Conservation (phyloP, 1,140 invertebrate species). For the Drosophila nebulosa region DNA sequence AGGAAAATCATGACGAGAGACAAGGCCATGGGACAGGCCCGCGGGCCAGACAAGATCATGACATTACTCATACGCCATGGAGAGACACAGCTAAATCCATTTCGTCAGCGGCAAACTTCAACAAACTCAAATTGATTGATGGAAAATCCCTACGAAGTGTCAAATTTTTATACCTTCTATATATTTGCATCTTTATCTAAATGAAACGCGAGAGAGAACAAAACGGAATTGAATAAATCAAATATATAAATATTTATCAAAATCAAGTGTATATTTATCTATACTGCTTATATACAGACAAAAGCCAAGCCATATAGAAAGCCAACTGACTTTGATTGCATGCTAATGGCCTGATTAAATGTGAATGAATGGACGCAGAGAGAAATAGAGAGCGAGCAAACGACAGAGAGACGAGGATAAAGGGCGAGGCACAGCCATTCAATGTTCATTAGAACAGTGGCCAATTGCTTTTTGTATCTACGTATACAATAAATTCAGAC, state of each 20-base stretch:
- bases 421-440: slow-evolving; percentile 13
- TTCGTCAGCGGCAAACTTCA: neutral
- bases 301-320: slow-evolving; percentile 30
- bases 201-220: neutral
- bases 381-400: neutral
- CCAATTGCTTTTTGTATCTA: slow-evolving; percentile 34
- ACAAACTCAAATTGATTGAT: neutral
- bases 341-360: slow-evolving; percentile 68
- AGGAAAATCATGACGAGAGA: neutral
- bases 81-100: neutral
- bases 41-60: neutral
- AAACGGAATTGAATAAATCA: neutral
- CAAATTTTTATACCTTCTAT: neutral
- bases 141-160: neutral
- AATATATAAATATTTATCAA: neutral
- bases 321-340: slow-evolving; percentile 37
- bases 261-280: neutral
- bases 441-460: slow-evolving; percentile 53
- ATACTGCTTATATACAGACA: neutral
- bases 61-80: neutral
- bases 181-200: neutral
- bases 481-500: slow-evolving; percentile 46
- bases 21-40: neutral
- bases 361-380: neutral
- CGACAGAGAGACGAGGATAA: neutral